Base-by-base conservation (phyloP, 2,113 vertebrate species). In the Delphinapterus leucas region DNA sequence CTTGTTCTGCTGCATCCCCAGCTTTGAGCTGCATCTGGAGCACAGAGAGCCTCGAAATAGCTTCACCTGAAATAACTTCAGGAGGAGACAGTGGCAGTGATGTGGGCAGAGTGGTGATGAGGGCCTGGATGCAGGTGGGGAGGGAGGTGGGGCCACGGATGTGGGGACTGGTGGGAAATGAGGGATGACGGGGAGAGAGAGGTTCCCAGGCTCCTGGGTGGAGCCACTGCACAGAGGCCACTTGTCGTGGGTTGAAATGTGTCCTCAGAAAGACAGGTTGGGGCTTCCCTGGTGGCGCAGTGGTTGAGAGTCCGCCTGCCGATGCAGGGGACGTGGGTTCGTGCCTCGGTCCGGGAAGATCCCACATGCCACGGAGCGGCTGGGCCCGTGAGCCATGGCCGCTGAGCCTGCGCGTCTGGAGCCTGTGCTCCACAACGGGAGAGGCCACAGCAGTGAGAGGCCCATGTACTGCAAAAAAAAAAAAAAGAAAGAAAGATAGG, bases 351-450 rank as follows among this genome's bases (percentile, higher is more conserved):
- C 47, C 12, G 47, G 47, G 12, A 49, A 13, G 47, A 49, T 49
- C 47, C 47, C 47, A 49, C 47, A 49, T 49, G 47, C 47, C 9
- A 1, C 12, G 0, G 47, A 49, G 44, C 7, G 10, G 44, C 10
- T 47, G 44, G 47, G 11, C 47, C 47, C 2, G 0, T 47, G 47
- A 47, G 47, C 47, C 47, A 47, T 47, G 47, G 8, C 47, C 11
- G 0, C 8, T 47, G 11, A 47, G 47, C 47, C 47, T 49, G 47
- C 1, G 3, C 12, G 3, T 49, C 47, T 2, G 12, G 3, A 49
- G 47, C 12, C 47, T 49, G 47, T 49, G 47, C 47, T 49, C 47
- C 0, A 12, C 47, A 49, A 3, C 0, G 12, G 47, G 47, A 49
- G 47, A 49, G 47, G 47, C 47, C 47, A 49, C 12, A 3, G 12